Percentiles rank a stretch among this genome's conserved stretches.
Conservation (phyloP, 2,797 vertebrate species). For the Trematomus bernacchii region DNA sequence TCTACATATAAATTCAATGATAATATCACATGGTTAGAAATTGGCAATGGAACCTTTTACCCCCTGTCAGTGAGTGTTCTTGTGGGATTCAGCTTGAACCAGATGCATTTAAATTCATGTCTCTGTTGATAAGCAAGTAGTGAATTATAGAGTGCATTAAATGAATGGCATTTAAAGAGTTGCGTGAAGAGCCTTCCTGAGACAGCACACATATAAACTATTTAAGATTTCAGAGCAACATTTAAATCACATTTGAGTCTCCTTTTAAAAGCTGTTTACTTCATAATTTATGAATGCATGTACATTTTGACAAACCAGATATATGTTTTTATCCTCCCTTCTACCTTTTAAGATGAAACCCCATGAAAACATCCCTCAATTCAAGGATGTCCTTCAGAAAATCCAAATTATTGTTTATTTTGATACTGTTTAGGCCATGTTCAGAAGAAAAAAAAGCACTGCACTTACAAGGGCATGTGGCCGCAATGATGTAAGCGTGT, state of each 20-base stretch:
- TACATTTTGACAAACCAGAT: conserved; percentile 45
- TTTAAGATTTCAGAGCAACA: conserved; percentile 63
- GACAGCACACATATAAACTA: conserved; percentile 44
- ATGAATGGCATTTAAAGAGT: conserved; percentile 57
- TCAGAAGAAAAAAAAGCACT: neutral
- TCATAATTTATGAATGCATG: conserved; percentile 72
- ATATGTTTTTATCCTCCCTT: conserved; percentile 14
- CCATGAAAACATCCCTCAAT: conserved; percentile 8
- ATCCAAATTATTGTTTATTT: neutral
- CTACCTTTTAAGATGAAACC: conserved; percentile 8
- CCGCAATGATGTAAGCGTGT: neutral
- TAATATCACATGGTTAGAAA: neutral
- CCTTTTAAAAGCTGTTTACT: conserved; percentile 63
- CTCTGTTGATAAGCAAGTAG: conserved; percentile 33
- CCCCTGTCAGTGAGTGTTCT: neutral
- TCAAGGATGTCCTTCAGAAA: conserved; percentile 8
- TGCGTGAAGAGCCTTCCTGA: conserved; percentile 43
- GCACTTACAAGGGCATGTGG: neutral
- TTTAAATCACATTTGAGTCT: conserved; percentile 67
- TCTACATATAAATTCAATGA: neutral
- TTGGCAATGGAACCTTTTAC: neutral
- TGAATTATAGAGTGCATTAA: conserved; percentile 52
- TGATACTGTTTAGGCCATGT: neutral
- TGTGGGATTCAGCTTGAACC: conserved; percentile 9
- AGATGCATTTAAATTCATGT: conserved; percentile 34